phyloP scores from a whole-genome alignment of 1,140 invertebrate genomes.

The Panonychus citri region DNA sequence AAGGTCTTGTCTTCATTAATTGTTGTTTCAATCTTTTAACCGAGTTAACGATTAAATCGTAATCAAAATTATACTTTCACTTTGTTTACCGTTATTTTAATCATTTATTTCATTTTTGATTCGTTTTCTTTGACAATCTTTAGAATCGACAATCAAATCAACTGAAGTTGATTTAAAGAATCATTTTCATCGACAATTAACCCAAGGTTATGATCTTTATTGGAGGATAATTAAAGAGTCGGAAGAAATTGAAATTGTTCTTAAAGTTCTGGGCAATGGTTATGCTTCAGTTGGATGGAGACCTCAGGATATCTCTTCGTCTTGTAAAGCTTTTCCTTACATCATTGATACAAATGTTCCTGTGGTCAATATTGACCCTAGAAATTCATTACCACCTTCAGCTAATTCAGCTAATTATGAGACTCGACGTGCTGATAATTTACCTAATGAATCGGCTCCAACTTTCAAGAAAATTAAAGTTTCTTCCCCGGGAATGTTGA shows the following conservation, averaged over 20 bases:
- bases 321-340: conserved; percentile 11
- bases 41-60: too few relatives aligned
- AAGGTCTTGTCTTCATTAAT: too few relatives aligned
- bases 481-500: too few relatives aligned
- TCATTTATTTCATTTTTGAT: too few relatives aligned
- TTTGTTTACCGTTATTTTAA: too few relatives aligned
- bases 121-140: background rate
- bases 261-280: conserved; percentile 49
- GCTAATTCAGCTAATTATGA: too few relatives aligned
- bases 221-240: background rate
- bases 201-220: background rate
- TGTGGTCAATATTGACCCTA: background rate
- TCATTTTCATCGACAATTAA: background rate
- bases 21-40: too few relatives aligned
- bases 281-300: conserved; percentile 69
- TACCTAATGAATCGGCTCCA: background rate
- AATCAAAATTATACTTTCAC: too few relatives aligned
- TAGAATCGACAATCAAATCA: background rate
- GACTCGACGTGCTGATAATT: background rate
- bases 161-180: background rate
- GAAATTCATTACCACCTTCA: background rate
- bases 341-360: conserved; percentile 28
- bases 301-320: conserved; percentile 24
- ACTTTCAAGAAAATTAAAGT: background rate
- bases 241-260: conserved; percentile 20